phyloP scores from a whole-genome alignment of 2,113 vertebrate species.

The Thalassarche chlororhynchos region DNA sequence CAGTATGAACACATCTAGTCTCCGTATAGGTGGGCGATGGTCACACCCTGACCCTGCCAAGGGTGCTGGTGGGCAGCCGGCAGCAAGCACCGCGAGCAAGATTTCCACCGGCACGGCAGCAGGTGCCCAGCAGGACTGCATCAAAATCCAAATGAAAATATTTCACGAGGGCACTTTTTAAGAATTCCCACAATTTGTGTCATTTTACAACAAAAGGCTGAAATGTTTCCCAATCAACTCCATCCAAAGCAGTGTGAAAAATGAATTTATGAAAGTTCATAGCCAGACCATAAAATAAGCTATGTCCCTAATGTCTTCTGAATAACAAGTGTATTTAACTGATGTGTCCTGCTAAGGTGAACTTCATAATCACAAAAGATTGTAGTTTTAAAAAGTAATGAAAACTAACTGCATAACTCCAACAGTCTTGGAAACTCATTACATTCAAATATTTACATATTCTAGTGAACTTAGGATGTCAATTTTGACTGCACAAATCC shows the following conservation, averaged over 20 bases:
- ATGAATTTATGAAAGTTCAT: neutral
- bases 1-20: rapidly evolving
- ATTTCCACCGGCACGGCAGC: neutral
- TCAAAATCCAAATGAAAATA: neutral
- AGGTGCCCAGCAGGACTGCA: neutral
- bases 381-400: conserved; percentile 19
- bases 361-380: conserved; percentile 1
- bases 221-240: neutral
- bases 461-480: conserved; percentile 57
- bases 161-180: too few species aligned
- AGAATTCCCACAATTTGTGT: neutral
- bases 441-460: conserved; percentile 68
- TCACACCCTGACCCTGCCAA: neutral
- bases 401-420: conserved; percentile 1
- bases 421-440: conserved; percentile 31
- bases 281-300: neutral
- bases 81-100: neutral
- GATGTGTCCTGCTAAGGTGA: neutral
- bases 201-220: neutral
- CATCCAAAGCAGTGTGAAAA: neutral
- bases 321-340: neutral
- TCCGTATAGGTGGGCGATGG: neutral
- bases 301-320: neutral
- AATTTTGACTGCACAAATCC: conserved; percentile 67
- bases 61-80: neutral